Conservation (phyloP, 2,888 invertebrate species). For the Coronaproctus castanopsis region DNA sequence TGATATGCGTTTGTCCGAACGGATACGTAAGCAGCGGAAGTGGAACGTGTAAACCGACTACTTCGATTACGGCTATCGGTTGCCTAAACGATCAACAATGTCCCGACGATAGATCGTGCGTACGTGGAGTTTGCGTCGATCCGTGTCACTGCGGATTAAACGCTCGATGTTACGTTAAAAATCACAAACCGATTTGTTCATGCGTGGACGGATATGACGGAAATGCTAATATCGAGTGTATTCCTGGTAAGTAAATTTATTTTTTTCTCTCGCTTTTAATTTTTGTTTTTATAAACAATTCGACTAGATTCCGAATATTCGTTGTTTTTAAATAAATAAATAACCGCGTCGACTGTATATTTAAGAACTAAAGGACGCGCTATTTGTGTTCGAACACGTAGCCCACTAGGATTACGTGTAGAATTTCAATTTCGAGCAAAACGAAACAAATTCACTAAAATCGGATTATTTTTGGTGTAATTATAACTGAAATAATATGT, state of each 20-base stretch:
- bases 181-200: constrained; percentile 72
- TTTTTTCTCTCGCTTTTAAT: background rate
- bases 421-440: too few relatives aligned
- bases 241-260: constrained; percentile 36
- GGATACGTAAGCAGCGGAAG: constrained; percentile 69
- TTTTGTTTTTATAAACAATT: too few relatives aligned
- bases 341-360: too few relatives aligned
- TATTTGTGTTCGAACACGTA: too few relatives aligned
- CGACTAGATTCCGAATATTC: too few relatives aligned
- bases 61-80: constrained; percentile 37
- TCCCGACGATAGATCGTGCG: constrained; percentile 52
- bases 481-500: too few relatives aligned
- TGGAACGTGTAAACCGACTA: constrained; percentile 56
- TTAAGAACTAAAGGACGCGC: too few relatives aligned
- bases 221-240: constrained; percentile 62
- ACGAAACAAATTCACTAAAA: too few relatives aligned
- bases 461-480: too few relatives aligned
- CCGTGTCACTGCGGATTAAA: constrained; percentile 72
- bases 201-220: constrained; percentile 67
- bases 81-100: constrained; percentile 63
- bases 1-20: constrained; percentile 74
- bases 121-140: constrained; percentile 56
- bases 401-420: too few relatives aligned
- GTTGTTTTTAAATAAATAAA: too few relatives aligned
- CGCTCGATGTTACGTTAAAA: constrained; percentile 60